These are phyloP conservation scores for Neofelis nebulosa DNA, from an alignment of 2,113 vertebrate species.

Conservation along the genomic window DNA sequence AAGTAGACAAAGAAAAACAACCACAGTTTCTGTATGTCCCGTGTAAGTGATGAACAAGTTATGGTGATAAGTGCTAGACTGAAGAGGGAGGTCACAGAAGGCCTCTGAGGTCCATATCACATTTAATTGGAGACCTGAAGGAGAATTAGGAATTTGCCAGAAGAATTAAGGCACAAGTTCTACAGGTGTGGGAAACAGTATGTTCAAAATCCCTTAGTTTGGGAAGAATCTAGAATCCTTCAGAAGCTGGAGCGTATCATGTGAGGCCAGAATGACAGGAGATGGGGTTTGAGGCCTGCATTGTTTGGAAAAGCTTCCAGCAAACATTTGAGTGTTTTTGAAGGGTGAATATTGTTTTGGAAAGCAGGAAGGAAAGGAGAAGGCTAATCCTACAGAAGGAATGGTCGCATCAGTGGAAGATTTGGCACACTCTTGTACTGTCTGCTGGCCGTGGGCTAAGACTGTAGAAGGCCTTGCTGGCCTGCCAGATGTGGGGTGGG, in stretches of 20 bases:
- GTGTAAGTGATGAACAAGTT: neutral
- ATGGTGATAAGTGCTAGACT: neutral
- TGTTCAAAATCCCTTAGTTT: neutral
- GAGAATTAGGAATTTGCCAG: neutral
- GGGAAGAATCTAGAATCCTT: neutral
- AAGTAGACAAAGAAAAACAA: neutral
- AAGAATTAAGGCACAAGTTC: neutral
- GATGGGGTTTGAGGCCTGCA: neutral
- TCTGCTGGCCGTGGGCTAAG: neutral
- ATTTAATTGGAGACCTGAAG: neutral
- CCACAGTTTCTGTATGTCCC: neutral
- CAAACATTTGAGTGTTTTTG: neutral
- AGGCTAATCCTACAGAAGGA: neutral
- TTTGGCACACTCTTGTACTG: fast-evolving
- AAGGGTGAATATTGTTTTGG: neutral
- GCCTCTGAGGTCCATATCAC: neutral
- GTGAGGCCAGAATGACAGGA: neutral
- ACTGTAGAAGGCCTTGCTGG: neutral
- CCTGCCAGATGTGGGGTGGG: no score
- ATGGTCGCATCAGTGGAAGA: neutral
- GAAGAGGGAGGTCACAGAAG: neutral
- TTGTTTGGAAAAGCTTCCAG: neutral
- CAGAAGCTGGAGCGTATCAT: neutral
- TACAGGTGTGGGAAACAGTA: neutral
- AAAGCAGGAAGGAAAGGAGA: neutral